Conservation (phyloP, 2,888 invertebrate genomes). For the Luffia ferchaultella region DNA sequence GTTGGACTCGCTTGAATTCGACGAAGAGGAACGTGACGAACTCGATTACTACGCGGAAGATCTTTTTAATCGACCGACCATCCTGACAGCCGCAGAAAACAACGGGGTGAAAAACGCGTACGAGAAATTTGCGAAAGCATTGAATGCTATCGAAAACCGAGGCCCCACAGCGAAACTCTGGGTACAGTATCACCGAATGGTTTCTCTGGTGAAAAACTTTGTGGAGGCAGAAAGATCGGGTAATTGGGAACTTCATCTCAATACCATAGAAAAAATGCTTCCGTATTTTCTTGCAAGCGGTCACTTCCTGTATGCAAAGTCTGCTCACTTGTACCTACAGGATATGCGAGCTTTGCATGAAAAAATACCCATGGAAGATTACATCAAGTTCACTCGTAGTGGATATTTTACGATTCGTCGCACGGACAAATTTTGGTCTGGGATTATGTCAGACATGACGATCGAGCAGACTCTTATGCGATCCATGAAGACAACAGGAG, state of each 20-base stretch:
- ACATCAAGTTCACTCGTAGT: constrained; percentile 17
- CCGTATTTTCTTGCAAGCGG: constrained; percentile 28
- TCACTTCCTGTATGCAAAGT: constrained; percentile 26
- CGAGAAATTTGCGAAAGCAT: constrained; percentile 11
- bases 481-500: constrained; percentile 18
- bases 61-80: neutral
- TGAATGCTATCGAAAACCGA: constrained; percentile 16
- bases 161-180: constrained; percentile 25
- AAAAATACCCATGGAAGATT: constrained; percentile 20
- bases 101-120: constrained; percentile 14
- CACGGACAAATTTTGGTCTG: constrained; percentile 21
- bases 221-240: constrained; percentile 22
- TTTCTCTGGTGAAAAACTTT: constrained; percentile 22
- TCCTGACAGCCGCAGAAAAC: neutral
- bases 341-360: constrained; percentile 21
- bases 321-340: constrained; percentile 21
- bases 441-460: constrained; percentile 19
- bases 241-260: constrained; percentile 21
- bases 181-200: constrained; percentile 28
- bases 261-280: constrained; percentile 25
- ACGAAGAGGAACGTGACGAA: neutral
- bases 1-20: neutral
- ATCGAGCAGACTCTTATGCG: constrained; percentile 22
- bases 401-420: constrained; percentile 23
- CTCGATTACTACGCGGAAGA: neutral